A percentile compares a stretch with the other conserved stretches of the same genome.
Evolutionary conservation across 2,888 invertebrate species (phyloP).

Genomic region (Caenorhabditis wallacei): DNA sequence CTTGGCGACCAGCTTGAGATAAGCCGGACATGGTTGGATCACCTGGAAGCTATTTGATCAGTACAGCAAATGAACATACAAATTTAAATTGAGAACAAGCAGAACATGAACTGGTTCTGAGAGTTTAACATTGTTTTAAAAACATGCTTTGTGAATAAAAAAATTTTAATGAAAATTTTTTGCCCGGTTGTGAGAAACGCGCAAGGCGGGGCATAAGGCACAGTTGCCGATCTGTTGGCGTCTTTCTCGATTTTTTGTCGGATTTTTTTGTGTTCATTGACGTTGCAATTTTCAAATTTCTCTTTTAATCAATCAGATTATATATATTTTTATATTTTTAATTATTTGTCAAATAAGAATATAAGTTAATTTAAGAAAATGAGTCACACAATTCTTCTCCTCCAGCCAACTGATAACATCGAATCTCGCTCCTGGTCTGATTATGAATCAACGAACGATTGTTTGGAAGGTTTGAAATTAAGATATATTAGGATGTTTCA

Average conservation of each 20-base stretch:
- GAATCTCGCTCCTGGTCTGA: slow-evolving; percentile 98
- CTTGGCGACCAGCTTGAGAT: slow-evolving; percentile 55
- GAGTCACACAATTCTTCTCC: slow-evolving; percentile 93
- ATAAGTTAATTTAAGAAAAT: too few relatives aligned
- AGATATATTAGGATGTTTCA: neutral
- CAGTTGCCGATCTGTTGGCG: slow-evolving; percentile 14
- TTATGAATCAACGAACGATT: slow-evolving; percentile 91
- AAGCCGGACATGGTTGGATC: slow-evolving; percentile 53
- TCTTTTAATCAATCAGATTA: neutral
- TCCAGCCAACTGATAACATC: slow-evolving; percentile 94
- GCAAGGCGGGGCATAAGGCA: slow-evolving; percentile 15
- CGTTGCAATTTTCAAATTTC: slow-evolving; percentile 6
- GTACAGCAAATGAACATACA: too few relatives aligned
- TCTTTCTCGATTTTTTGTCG: slow-evolving; percentile 29
- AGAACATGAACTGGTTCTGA: neutral
- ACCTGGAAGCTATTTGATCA: slow-evolving; percentile 27
- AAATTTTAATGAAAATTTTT: slow-evolving; percentile 12
- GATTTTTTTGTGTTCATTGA: slow-evolving; percentile 19
- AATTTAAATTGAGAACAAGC: neutral
- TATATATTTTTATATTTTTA: slow-evolving; percentile 9
- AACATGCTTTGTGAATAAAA: slow-evolving; percentile 4
- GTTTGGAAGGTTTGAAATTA: slow-evolving; percentile 74
- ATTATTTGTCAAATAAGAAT: too few relatives aligned
- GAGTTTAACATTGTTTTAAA: neutral
- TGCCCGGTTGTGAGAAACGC: slow-evolving; percentile 21